Percentiles rank a stretch among this genome's conserved stretches.
These are phyloP conservation scores for Onychorhynchus coronatus DNA, from an alignment of 2,113 vertebrate species.

Conservation along the genomic window DNA sequence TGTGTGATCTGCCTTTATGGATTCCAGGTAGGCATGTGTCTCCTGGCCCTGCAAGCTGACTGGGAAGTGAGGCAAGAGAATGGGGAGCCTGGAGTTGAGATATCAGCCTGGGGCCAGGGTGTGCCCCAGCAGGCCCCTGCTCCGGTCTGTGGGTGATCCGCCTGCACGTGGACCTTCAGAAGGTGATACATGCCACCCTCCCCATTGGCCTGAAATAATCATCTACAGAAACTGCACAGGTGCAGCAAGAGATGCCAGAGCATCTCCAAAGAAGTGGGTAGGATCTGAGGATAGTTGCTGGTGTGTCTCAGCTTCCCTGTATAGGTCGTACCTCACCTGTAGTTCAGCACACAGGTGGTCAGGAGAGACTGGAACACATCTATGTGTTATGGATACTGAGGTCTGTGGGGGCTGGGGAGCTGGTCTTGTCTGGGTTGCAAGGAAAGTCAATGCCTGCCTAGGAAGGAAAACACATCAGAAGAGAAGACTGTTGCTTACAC, in stretches of 20 bases:
- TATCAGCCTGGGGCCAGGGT: neutral
- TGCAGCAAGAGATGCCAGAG: accelerated
- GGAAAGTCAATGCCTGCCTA: neutral
- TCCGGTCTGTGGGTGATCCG: neutral
- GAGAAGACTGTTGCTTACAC: neutral
- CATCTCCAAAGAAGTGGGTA: neutral
- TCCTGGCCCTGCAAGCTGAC: accelerated
- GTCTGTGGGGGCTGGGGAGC: neutral
- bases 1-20: conserved; percentile 94
- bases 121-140: neutral
- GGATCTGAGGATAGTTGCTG: neutral
- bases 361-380: neutral
- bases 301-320: neutral
- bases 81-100: neutral
- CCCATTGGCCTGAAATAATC: neutral
- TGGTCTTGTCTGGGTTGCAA: neutral
- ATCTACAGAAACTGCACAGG: neutral
- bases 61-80: neutral
- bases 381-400: neutral
- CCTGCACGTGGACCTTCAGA: neutral
- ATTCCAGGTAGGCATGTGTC: conserved; percentile 80
- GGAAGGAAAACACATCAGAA: neutral
- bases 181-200: accelerated
- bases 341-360: neutral
- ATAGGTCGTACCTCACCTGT: neutral